Conservation (phyloP, 2,888 invertebrate genomes). For the Acanthosepion esculentum region DNA sequence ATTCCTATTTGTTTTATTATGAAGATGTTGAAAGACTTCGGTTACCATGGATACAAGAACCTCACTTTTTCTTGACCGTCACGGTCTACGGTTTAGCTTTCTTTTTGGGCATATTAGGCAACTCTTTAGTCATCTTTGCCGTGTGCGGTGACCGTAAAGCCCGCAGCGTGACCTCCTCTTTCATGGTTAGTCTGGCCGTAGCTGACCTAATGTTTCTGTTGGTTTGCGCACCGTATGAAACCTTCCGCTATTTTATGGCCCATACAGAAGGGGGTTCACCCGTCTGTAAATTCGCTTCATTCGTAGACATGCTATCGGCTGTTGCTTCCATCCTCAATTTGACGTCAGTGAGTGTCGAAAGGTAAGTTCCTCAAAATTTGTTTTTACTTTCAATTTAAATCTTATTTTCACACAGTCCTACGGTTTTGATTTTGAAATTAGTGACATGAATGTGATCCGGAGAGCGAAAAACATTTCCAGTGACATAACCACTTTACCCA, state of each 20-base stretch:
- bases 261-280: slow-evolving; percentile 74
- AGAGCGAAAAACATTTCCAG: too few species aligned
- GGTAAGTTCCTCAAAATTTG: slow-evolving; percentile 69
- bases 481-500: too few species aligned
- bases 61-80: slow-evolving; percentile 61
- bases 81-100: slow-evolving; percentile 67
- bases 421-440: neutral
- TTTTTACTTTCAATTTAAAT: neutral
- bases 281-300: slow-evolving; percentile 76
- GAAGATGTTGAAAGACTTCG: slow-evolving; percentile 58
- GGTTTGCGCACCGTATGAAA: slow-evolving; percentile 76
- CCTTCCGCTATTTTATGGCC: slow-evolving; percentile 73
- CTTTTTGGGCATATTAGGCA: slow-evolving; percentile 75
- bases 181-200: slow-evolving; percentile 69
- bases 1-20: slow-evolving; percentile 54
- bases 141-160: slow-evolving; percentile 74
- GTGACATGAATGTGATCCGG: neutral
- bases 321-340: slow-evolving; percentile 77
- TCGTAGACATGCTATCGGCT: slow-evolving; percentile 76
- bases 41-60: slow-evolving; percentile 61
- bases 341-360: slow-evolving; percentile 77
- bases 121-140: slow-evolving; percentile 75
- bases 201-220: slow-evolving; percentile 76
- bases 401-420: too few species aligned
- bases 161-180: slow-evolving; percentile 69